Evolutionary conservation across 2,888 invertebrate species (phyloP).

Genomic region (Nasonovia ribisnigri): DNA sequence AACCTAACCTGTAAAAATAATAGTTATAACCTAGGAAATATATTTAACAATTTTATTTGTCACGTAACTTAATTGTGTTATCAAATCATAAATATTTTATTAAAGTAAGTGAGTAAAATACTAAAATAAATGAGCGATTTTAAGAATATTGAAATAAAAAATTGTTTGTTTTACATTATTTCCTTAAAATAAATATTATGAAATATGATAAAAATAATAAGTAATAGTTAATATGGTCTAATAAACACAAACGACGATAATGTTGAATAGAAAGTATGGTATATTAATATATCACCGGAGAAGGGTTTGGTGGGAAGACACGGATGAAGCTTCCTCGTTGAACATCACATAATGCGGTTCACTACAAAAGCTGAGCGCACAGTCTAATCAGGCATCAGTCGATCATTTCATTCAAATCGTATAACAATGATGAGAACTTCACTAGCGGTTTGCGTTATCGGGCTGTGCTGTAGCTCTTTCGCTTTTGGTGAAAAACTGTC

Average conservation of each 20-base stretch:
- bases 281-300: not conserved
- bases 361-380: conserved; percentile 16
- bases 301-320: not conserved
- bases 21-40: too few relatives aligned
- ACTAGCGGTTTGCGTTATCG: not conserved
- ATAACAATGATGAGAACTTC: conserved; percentile 8
- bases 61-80: too few relatives aligned
- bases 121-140: too few relatives aligned
- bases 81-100: too few relatives aligned
- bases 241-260: not conserved
- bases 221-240: not conserved
- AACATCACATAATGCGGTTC: not conserved
- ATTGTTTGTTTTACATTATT: too few relatives aligned
- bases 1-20: too few relatives aligned
- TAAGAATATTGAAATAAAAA: too few relatives aligned
- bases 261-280: not conserved
- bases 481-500: not conserved
- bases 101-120: too few relatives aligned
- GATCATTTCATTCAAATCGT: not conserved
- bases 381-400: not conserved
- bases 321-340: not conserved
- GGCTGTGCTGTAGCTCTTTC: not conserved
- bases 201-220: too few relatives aligned
- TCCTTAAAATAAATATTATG: too few relatives aligned
- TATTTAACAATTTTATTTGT: too few relatives aligned